Base-by-base conservation (phyloP, 2,113 vertebrate species). In the Archilochus colubris region DNA sequence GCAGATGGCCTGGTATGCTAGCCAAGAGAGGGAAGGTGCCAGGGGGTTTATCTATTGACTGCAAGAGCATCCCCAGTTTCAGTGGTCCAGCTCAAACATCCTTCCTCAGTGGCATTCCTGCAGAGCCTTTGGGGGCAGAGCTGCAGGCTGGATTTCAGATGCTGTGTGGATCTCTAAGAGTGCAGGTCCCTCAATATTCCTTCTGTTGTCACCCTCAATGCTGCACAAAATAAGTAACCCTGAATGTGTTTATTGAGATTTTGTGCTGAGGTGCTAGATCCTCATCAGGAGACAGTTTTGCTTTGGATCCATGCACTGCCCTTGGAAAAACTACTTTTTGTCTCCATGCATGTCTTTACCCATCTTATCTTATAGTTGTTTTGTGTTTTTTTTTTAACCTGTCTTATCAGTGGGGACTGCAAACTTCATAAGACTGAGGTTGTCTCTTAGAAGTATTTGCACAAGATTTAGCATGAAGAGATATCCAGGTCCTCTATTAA, bases 1-100 rank as follows among this genome's bases (percentile, higher is more conserved):
- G 86, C 96, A 96, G 93, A 75, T 94, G 95, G 94, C 91, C 79
- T 51, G 84, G 40, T 63, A 16, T 9, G 59, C 40, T 86, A 27
- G 69, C 92, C 81, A 80, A 62, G 82, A 0, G 5, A 58, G 57
- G 36, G 66, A 78, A 51, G 33, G 61, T 73, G 89, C 81, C 82
- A 82, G 58, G 84, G 78, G 64, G 90, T 73, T 40, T 18, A 61
- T 57, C 51, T 77, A 5, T 31, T 33, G 75, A 27, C 87, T 86
- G 61, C 36, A 23, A 78, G 44, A 90, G 68, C 74, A 73, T 57
- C 79, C 3, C 0, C 59, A 20, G 69, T 27, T 51, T 15, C 64
- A 18, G 50, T 10, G 59, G 6, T 38, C 57, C 89, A n/a, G 84
- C 69, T 55, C 80, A 3, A 19, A 31, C 17, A 33, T 54, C 62